A percentile compares a stretch with the other conserved stretches of the same genome.
Conservation (phyloP, 1,140 invertebrate species). For the Aphis gossypii region DNA sequence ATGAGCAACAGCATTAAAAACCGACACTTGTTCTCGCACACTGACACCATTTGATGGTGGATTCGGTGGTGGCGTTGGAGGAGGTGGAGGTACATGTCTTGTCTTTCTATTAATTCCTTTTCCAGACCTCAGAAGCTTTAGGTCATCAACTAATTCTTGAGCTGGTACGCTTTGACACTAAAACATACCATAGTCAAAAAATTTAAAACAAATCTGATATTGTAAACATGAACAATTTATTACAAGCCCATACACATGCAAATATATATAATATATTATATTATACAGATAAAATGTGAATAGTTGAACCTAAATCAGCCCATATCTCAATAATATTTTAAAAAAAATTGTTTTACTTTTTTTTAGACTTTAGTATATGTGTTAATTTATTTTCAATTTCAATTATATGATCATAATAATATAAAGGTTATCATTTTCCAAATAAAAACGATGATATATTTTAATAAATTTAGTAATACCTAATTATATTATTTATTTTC, state of each 20-base stretch:
- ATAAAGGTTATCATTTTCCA: too few relatives aligned
- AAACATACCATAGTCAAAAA: slow-evolving; percentile 61
- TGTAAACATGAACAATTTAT: background rate
- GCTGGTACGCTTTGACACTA: slow-evolving; percentile 83
- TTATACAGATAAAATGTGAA: too few relatives aligned
- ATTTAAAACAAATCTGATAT: background rate
- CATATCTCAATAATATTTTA: too few relatives aligned
- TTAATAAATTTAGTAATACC: background rate
- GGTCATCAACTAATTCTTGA: slow-evolving; percentile 86
- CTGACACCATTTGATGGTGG: slow-evolving; percentile 70
- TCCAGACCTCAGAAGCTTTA: slow-evolving; percentile 80
- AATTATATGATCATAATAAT: too few relatives aligned
- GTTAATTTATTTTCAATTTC: too few relatives aligned
- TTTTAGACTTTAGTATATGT: too few relatives aligned
- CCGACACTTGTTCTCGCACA: slow-evolving; percentile 69
- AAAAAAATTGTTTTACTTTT: too few relatives aligned
- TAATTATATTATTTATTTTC: too few relatives aligned
- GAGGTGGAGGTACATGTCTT: slow-evolving; percentile 69
- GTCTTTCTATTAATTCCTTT: slow-evolving; percentile 69
- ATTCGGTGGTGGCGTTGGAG: slow-evolving; percentile 70
- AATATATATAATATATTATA: too few relatives aligned
- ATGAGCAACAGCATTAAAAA: slow-evolving; percentile 67
- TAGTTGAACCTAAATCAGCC: too few relatives aligned
- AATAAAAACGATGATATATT: too few relatives aligned
- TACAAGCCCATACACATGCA: too few relatives aligned